Base-by-base conservation (phyloP, 1,140 invertebrate genomes). In the Mactra quadrangularis region DNA sequence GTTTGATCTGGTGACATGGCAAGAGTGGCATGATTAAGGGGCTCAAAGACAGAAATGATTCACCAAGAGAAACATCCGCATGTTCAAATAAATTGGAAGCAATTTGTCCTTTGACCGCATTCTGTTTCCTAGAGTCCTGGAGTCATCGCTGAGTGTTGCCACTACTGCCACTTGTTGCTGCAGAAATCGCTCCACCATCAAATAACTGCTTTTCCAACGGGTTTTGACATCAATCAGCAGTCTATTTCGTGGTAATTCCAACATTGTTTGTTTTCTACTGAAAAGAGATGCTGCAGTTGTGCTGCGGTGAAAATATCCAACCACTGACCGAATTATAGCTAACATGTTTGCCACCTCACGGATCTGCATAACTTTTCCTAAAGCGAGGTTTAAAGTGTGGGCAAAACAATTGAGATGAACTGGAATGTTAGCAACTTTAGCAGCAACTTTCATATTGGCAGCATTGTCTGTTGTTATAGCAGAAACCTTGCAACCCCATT, bases 371-470 rank as follows among this genome's bases (percentile, higher is more conserved):
- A 15, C 71, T n/a, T 50, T 55, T 6, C 33, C 4, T 31, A 17
- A 74, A 4, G 71, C 71, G 9, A 74, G 22, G 33, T 74, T 55
- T 6, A 74, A 4, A 4, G 31, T 74, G 33, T 74, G 71, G 9
- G 71, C 71, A 38, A 74, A 74, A 38, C 71, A 55, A 7, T 22
- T 35, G 4, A 57, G 19, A 38, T 57, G 13, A 13, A 59, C 11
- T 6, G 29, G 6, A 6, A 55, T 55, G 19, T 19, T 19, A 53
- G 66, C 41, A 27, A 27, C 25, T 35, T 57, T 15, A 11, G 71
- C 71, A 38, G 71, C 71, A 57, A 57, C 57, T n/a, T 31, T 59
- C 71, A 74, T 74, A 25, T 74, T 74, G 9, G 71, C 50, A 33
- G 71, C 71, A 74, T 74, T 55, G 31, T 74, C 71, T 6, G 71